A percentile compares a stretch with the other conserved stretches of the same genome.
These are phyloP conservation scores for Isichthys henryi DNA, from an alignment of 2,113 vertebrate species.

Conservation along the genomic window DNA sequence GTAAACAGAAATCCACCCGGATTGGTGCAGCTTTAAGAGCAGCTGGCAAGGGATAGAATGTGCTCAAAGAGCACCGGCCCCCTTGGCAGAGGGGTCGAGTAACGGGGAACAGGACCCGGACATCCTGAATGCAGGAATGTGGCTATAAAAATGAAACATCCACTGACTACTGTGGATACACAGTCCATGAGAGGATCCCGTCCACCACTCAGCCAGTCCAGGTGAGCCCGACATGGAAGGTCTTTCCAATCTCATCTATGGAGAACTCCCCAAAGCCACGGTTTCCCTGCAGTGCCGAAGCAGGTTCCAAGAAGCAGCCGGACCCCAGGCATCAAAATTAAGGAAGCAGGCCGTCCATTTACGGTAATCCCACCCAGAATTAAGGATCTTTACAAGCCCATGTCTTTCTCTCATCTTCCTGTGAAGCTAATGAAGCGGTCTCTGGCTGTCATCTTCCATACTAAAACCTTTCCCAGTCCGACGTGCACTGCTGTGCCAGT, in stretches of 20 bases:
- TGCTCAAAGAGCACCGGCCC: background rate
- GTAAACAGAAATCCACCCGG: conserved; percentile 18
- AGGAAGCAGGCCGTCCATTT: background rate
- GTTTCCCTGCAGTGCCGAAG: background rate
- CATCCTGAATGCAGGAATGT: background rate
- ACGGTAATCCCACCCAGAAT: background rate
- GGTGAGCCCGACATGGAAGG: background rate
- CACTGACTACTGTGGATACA: background rate
- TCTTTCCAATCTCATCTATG: background rate
- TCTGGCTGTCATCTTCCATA: background rate
- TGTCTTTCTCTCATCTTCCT: background rate
- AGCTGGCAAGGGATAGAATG: background rate
- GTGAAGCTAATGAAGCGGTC: background rate
- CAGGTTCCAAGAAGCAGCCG: background rate
- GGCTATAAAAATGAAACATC: background rate
- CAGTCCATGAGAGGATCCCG: background rate
- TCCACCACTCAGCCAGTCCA: background rate
- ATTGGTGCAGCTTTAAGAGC: background rate
- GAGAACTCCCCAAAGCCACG: background rate
- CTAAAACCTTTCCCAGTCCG: background rate
- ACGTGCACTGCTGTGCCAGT: background rate
- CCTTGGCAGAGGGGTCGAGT: background rate
- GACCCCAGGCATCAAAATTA: background rate
- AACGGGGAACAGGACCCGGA: background rate
- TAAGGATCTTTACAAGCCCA: background rate